Evolutionary conservation across 2,888 invertebrate genomes (phyloP), one percentile per base, ranked within the genome.

Genomic region (Xestia sexstrigata): DNA sequence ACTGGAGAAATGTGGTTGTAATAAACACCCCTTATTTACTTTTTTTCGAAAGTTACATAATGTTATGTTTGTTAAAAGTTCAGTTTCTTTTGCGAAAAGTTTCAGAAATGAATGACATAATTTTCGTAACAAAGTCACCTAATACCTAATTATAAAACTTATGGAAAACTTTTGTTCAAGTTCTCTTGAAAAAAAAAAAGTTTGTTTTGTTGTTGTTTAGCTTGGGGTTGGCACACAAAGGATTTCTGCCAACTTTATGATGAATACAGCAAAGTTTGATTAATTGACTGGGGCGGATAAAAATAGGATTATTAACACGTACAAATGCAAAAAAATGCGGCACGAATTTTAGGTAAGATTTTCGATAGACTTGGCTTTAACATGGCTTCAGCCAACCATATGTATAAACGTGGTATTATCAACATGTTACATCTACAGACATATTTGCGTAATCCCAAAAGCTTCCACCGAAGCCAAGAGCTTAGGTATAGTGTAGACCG

Each of bases 401-500:
- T 45, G 13, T 45, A 47, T 23, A 5, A 63, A 8, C 23, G 20
- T 47, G 49, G 49, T 42, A 69, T 45, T 63, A 80, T 81, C 68
- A 80, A 80, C 72, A 74, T 79, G 72, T 84, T 70, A 78, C 62
- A 78, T 71, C 66, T 67, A 39, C 63, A 71, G 60, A 76, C 69
- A 76, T 70, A 78, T 69, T 75, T 74, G 52, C 49, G 75, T 80
- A 86, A 84, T 76, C 78, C 75, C 55, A 69, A 70, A 78, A 80
- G 75, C 75, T 71, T 49, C 39, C 66, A 75, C 63, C 65, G 68
- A 73, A 79, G 69, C 58, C 75, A 52, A 55, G 74, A 75, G 78
- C 75, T 79, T 74, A 71, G 45, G 74, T 66, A 35, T 62, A 72
- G 69, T 77, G 52, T 30, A 81, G 80, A 77, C 82, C 80, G 69